Base-by-base conservation (phyloP, 1,140 invertebrate species). In the Solen grandis region DNA sequence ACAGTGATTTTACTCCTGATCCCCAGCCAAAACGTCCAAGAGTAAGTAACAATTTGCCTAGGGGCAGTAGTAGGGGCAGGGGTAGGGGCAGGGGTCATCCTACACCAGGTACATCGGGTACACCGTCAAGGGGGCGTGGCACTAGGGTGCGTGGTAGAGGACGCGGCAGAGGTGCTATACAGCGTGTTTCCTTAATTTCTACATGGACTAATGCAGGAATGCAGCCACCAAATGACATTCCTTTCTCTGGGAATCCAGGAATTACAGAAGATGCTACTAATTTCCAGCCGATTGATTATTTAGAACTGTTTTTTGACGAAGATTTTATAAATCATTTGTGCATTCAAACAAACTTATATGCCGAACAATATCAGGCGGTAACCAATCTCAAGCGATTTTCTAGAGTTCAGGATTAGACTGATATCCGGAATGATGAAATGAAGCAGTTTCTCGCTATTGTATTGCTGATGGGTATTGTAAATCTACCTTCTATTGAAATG, bases 281-380 rank as follows among this genome's bases (percentile, higher is more conserved):
- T 62, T 62, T 62, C 35, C 60, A 62, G 60, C 60, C 60, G 60
- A 36, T 62, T 62, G 60, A 62, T 62, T 62, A 62, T 62, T 62
- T 62, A 62, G 60, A 62, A 62, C 60, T 62, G 60, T 62, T 62
- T 62, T 62, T 62, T 3, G 27, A 62, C 60, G 27, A 62, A 62
- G 60, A 62, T 62, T n/a, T 62, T 62, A 62, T 62, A 62, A 29
- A 62, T 62, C 60, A n/a, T n/a, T n/a, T n/a, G n/a, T n/a, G n/a
- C n/a, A n/a, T n/a, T n/a, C n/a, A n/a, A n/a, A n/a, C n/a, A 62
- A 62, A 62, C 60, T 29, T 62, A 62, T 62, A 62, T 62, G 60
- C 60, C 27, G 60, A 62, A 62, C 60, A 62, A 62, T 10, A 62
- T 62, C 60, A 29, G 60, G 60, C 27, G 27, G 27, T 29, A 36